These are phyloP conservation scores for Clistopyga incitator DNA, from an alignment of 2,888 invertebrate species.

Conservation along the genomic window DNA sequence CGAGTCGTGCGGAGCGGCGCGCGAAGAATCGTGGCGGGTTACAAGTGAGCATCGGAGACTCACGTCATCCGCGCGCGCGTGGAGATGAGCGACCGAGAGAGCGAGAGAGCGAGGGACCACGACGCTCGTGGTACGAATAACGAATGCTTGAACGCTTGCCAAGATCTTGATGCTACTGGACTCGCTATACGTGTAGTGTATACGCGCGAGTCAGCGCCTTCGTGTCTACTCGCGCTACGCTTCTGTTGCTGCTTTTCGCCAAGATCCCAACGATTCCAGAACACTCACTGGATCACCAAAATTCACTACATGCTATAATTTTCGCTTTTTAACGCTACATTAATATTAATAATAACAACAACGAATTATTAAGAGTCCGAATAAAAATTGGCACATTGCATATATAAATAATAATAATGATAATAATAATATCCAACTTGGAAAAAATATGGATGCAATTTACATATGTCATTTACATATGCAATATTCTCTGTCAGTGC, in stretches of 20 bases:
- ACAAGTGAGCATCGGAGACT: conserved; percentile 25
- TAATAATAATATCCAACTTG: no score
- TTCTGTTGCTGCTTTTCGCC: conserved; percentile 1
- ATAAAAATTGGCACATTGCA: no score
- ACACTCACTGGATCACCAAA: conserved; percentile 21
- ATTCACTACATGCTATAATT: neutral
- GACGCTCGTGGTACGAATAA: conserved; percentile 69
- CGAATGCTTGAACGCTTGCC: conserved; percentile 79
- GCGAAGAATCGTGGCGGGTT: conserved; percentile 34
- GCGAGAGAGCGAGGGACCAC: neutral
- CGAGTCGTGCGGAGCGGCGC: conserved; percentile 2
- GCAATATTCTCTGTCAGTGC: no score
- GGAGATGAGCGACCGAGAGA: conserved; percentile 16
- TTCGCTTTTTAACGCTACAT: neutral
- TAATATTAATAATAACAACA: neutral
- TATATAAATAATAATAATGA: no score
- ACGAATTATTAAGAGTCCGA: neutral
- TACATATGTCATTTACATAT: no score
- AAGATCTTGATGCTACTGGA: conserved; percentile 74
- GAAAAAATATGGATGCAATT: no score
- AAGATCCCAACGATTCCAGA: conserved; percentile 23
- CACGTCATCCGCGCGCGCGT: conserved; percentile 25
- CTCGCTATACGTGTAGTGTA: neutral
- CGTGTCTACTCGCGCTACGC: conserved; percentile 22
- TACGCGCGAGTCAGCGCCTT: conserved; percentile 36